phyloP scores from a whole-genome alignment of 2,888 invertebrate species.

The Chirona hameri region DNA sequence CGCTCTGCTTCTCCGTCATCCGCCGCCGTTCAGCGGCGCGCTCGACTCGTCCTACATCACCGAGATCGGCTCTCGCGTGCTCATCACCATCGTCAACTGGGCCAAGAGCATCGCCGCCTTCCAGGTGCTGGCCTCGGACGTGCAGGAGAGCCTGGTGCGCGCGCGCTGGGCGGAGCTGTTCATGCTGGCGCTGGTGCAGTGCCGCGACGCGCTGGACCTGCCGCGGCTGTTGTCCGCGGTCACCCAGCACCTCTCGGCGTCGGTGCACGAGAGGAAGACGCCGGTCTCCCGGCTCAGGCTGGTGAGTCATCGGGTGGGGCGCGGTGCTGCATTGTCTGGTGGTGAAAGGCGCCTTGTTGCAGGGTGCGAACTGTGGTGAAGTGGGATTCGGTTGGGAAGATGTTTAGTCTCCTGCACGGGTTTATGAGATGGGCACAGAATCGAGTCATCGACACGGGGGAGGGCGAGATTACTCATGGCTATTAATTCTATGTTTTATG shows the following conservation, averaged over 20 bases:
- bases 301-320: neutral
- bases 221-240: slow-evolving; percentile 77
- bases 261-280: slow-evolving; percentile 47
- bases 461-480: too few species aligned
- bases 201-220: slow-evolving; percentile 71
- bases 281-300: slow-evolving; percentile 4
- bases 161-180: slow-evolving; percentile 91
- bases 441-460: too few species aligned
- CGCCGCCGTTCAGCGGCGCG: neutral
- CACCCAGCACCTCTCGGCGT: slow-evolving; percentile 72
- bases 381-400: too few species aligned
- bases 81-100: slow-evolving; percentile 89
- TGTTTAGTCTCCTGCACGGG: too few species aligned
- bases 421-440: too few species aligned
- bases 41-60: slow-evolving; percentile 64
- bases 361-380: too few species aligned
- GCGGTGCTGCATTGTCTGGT: too few species aligned
- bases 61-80: slow-evolving; percentile 86
- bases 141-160: slow-evolving; percentile 77
- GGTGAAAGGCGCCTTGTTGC: too few species aligned
- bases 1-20: neutral
- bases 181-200: slow-evolving; percentile 83
- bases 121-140: slow-evolving; percentile 58
- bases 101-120: slow-evolving; percentile 78
- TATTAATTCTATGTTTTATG: too few species aligned